A percentile compares a stretch with the other conserved stretches of the same genome.
Evolutionary conservation across 2,113 vertebrate genomes (phyloP).

Genomic region (Scolopax mira): DNA sequence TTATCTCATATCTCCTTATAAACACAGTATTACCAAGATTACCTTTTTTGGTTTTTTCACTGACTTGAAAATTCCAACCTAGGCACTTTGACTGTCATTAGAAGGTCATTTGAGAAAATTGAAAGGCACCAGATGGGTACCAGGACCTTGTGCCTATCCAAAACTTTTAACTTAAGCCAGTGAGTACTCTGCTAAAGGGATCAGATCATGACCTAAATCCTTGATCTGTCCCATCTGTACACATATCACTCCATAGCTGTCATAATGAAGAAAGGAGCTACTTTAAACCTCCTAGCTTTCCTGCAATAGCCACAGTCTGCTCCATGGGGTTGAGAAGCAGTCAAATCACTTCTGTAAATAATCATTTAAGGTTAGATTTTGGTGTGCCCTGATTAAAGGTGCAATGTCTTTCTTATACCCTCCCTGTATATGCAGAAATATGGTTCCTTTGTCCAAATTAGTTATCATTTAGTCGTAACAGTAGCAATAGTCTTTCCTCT

Average conservation of each 20-base stretch:
- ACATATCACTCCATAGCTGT: neutral
- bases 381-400: neutral
- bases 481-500: neutral
- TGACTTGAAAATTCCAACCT: neutral
- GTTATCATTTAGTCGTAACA: neutral
- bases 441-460: neutral
- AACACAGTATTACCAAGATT: neutral
- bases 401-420: neutral
- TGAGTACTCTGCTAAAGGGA: neutral
- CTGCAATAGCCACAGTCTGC: neutral
- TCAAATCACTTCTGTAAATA: neutral
- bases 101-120: neutral
- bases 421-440: neutral
- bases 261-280: neutral
- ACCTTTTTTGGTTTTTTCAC: neutral
- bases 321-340: neutral
- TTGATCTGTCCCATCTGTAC: neutral
- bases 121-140: neutral
- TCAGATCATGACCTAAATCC: neutral
- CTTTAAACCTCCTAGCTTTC: neutral
- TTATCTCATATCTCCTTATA: neutral
- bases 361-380: neutral
- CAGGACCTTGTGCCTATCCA: neutral
- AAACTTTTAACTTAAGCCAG: neutral
- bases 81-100: neutral